Evolutionary conservation across 2,797 vertebrate genomes (phyloP).

Genomic region (Acridotheres tristis): DNA sequence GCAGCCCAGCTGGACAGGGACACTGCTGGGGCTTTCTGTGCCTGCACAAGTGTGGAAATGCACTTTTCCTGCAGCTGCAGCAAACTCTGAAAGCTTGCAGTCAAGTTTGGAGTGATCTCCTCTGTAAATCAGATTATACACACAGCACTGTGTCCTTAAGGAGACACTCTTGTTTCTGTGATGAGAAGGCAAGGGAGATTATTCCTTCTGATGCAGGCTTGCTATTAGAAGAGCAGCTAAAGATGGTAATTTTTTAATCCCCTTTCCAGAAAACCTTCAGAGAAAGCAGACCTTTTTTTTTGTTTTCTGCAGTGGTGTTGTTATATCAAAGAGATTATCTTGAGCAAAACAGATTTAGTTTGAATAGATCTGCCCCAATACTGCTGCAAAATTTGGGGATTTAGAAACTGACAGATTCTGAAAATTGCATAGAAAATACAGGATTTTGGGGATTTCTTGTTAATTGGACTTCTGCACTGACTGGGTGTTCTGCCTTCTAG

Average conservation of each 20-base stretch:
- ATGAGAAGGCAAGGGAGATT: constrained; percentile 1
- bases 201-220: constrained; percentile 16
- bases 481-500: not conserved
- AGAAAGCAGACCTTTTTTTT: not conserved
- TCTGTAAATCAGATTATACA: constrained; percentile 31
- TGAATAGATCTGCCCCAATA: not conserved
- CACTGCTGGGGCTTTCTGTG: not conserved
- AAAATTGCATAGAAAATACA: not conserved
- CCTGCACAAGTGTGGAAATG: not conserved
- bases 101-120: not conserved
- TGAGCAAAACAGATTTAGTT: not conserved
- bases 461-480: not conserved
- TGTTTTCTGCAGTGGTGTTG: not conserved
- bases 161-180: not conserved
- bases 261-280: not conserved
- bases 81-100: constrained; percentile 18
- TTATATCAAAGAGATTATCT: constrained; percentile 33
- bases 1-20: not conserved
- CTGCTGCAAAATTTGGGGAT: not conserved
- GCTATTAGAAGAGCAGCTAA: constrained; percentile 2
- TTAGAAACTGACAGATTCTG: not conserved
- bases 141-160: not conserved
- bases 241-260: constrained; percentile 49
- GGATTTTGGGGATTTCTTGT: not conserved
- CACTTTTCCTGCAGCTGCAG: not conserved